phyloP scores from a whole-genome alignment of 2,113 vertebrate species.

The Tautogolabrus adspersus region DNA sequence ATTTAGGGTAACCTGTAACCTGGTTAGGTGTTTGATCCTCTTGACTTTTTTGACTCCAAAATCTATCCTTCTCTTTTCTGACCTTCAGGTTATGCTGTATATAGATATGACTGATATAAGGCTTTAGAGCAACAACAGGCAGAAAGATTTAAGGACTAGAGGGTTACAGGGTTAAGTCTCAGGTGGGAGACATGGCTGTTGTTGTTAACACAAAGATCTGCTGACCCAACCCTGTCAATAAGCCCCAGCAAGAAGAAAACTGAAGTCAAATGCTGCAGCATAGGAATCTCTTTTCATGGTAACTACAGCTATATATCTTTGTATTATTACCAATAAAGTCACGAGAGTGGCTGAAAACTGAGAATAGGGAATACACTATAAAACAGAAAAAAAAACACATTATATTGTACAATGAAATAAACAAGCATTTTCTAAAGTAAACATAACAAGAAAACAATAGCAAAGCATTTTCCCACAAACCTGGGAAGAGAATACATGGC shows the following conservation, averaged over 20 bases:
- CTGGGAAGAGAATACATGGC: too few species aligned
- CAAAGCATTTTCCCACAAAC: too few species aligned
- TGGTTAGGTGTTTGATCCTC: not conserved
- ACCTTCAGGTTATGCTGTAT: constrained; percentile 39
- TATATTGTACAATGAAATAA: too few species aligned
- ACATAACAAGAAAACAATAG: too few species aligned
- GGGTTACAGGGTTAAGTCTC: constrained; percentile 21
- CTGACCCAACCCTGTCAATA: constrained; percentile 18
- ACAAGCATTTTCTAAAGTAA: too few species aligned
- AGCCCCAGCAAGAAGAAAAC: constrained; percentile 13
- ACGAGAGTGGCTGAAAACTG: too few species aligned
- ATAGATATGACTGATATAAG: constrained; percentile 31
- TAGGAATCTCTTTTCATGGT: not conserved
- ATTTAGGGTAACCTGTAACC: not conserved
- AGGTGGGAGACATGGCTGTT: constrained; percentile 36
- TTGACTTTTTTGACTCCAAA: constrained; percentile 4
- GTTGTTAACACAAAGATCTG: constrained; percentile 21
- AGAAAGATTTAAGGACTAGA: constrained; percentile 17
- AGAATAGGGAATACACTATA: too few species aligned
- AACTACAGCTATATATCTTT: not conserved
- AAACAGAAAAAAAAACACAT: too few species aligned
- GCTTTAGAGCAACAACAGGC: constrained; percentile 21
- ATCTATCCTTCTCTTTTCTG: constrained; percentile 26
- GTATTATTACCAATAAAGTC: not conserved
- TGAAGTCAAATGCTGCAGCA: not conserved